A percentile compares a stretch with the other conserved stretches of the same genome.
These are phyloP conservation scores for Coregonus ussuriensis DNA, from an alignment of 2,797 vertebrate genomes.

Conservation along the genomic window DNA sequence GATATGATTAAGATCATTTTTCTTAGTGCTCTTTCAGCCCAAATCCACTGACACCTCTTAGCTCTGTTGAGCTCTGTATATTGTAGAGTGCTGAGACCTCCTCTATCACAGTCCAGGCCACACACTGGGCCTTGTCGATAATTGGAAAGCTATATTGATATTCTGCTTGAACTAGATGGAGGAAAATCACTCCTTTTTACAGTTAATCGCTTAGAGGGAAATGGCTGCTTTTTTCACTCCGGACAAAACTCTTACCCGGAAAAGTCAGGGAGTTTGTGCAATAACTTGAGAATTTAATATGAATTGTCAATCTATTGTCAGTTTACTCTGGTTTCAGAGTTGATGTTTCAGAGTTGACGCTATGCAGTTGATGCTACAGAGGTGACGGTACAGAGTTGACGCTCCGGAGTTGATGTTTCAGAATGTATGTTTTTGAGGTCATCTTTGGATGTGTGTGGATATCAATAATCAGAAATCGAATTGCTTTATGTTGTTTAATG, in stretches of 20 bases:
- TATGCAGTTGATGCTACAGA: neutral
- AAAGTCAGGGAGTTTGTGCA: neutral
- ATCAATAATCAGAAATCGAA: neutral
- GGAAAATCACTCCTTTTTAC: constrained; percentile 36
- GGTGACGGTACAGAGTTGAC: neutral
- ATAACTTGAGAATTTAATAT: neutral
- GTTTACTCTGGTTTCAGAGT: neutral
- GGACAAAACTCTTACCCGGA: neutral
- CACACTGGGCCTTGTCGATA: constrained; percentile 27
- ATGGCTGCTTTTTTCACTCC: neutral
- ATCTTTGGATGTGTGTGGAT: neutral
- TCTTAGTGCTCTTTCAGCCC: neutral
- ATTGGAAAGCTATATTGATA: constrained; percentile 44
- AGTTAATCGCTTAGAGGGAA: constrained; percentile 29
- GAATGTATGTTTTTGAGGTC: neutral
- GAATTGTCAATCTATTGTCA: neutral
- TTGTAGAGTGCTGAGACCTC: constrained; percentile 11
- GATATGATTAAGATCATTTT: constrained; percentile 7
- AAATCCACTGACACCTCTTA: constrained; percentile 7
- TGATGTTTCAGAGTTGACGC: neutral
- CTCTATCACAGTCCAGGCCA: constrained; percentile 35
- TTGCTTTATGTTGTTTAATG: too few species aligned
- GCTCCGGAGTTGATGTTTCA: neutral
- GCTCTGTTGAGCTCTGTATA: constrained; percentile 4
- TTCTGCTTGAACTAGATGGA: constrained; percentile 19